Conservation (phyloP, 2,888 invertebrate genomes). For the Watsonalla cultraria region DNA sequence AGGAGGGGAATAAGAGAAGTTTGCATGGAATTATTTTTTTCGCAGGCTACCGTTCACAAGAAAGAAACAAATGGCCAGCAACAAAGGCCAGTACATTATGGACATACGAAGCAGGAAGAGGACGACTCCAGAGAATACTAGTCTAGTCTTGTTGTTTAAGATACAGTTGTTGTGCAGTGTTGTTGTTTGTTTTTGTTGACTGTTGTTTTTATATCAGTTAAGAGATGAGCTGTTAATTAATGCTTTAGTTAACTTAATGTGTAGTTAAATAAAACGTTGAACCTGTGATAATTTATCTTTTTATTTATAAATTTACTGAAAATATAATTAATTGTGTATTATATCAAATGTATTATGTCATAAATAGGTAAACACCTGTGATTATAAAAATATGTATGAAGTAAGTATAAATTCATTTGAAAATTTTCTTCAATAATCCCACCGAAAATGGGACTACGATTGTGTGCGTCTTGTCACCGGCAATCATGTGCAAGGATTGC, state of each 20-base stretch:
- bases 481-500: slow-evolving; percentile 91
- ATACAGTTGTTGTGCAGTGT: slow-evolving; percentile 5
- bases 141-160: slow-evolving; percentile 46
- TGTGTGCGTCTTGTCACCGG: slow-evolving; percentile 93
- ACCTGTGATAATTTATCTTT: not conserved
- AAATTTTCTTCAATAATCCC: slow-evolving; percentile 75
- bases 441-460: slow-evolving; percentile 92
- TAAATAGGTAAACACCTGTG: too few relatives aligned
- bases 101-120: slow-evolving; percentile 47
- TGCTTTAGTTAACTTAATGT: not conserved
- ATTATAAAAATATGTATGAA: not conserved
- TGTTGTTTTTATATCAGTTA: slow-evolving; percentile 7
- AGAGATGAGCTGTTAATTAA: not conserved
- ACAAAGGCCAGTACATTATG: slow-evolving; percentile 53
- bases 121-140: slow-evolving; percentile 67
- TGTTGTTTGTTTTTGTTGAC: slow-evolving; percentile 19
- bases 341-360: too few relatives aligned
- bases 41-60: slow-evolving; percentile 69
- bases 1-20: too few relatives aligned
- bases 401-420: slow-evolving; percentile 15
- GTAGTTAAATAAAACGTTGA: not conserved
- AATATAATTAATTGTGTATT: not conserved
- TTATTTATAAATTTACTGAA: not conserved
- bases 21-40: slow-evolving; percentile 10
- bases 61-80: slow-evolving; percentile 46